These are phyloP conservation scores for Dinoponera quadriceps DNA, from an alignment of 1,140 invertebrate genomes.

Conservation along the genomic window DNA sequence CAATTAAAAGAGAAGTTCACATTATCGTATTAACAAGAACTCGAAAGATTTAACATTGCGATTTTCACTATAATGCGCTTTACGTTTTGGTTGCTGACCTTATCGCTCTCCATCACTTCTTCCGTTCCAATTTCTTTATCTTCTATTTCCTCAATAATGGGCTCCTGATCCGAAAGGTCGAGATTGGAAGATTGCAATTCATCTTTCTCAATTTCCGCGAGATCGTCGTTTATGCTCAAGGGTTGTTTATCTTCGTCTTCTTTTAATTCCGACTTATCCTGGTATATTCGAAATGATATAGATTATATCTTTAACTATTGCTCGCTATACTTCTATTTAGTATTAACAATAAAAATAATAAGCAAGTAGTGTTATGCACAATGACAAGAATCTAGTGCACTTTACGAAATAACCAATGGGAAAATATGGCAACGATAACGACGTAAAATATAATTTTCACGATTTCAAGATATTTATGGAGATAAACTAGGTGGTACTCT, in stretches of 20 bases:
- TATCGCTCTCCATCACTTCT: slow-evolving; percentile 79
- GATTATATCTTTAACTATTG: slow-evolving; percentile 16
- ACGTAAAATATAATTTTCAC: slow-evolving; percentile 15
- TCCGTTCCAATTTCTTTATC: slow-evolving; percentile 83
- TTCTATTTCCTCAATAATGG: slow-evolving; percentile 76
- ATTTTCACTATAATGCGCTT: not conserved
- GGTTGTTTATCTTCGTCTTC: slow-evolving; percentile 80
- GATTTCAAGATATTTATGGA: slow-evolving; percentile 11
- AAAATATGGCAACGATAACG: not conserved
- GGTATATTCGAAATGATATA: slow-evolving; percentile 56
- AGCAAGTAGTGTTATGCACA: slow-evolving; percentile 11
- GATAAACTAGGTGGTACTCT: not conserved
- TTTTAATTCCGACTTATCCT: slow-evolving; percentile 87
- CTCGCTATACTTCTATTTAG: not conserved
- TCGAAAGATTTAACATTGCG: not conserved
- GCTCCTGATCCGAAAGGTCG: slow-evolving; percentile 68
- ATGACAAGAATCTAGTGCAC: not conserved
- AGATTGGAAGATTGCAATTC: slow-evolving; percentile 62
- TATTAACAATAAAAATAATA: slow-evolving; percentile 11
- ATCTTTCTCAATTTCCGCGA: slow-evolving; percentile 22
- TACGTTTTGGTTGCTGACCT: slow-evolving; percentile 64
- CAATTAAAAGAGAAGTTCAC: not conserved
- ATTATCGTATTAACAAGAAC: not conserved
- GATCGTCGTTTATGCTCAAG: slow-evolving; percentile 52
- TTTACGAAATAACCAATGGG: slow-evolving; percentile 2